Conservation (phyloP, 2,888 invertebrate genomes). For the Ennomos erosarius region DNA sequence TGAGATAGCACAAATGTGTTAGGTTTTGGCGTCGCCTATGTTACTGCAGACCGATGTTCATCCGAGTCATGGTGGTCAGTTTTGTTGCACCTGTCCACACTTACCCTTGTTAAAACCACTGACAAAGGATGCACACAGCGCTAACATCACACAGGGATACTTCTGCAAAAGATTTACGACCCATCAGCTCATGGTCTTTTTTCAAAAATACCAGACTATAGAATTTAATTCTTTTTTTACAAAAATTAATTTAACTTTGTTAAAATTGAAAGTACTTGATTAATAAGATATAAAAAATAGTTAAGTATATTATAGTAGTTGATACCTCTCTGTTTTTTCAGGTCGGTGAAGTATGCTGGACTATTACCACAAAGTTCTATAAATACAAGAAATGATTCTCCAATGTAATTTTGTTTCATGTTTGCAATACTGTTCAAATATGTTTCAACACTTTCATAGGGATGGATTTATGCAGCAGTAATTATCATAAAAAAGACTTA, state of each 20-base stretch:
- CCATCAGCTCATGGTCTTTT: conserved; percentile 86
- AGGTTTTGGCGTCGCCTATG: conserved; percentile 67
- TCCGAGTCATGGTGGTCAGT: conserved; percentile 68
- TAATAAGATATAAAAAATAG: conserved; percentile 64
- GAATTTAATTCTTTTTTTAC: conserved; percentile 37
- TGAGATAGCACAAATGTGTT: conserved; percentile 69
- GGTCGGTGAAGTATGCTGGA: conserved; percentile 86
- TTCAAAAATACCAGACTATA: conserved; percentile 60
- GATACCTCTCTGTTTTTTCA: conserved; percentile 85
- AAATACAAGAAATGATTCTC: conserved; percentile 86
- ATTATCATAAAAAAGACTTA: too few species aligned
- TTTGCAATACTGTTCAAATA: conserved; percentile 36
- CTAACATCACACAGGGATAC: conserved; percentile 88
- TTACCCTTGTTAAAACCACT: conserved; percentile 87
- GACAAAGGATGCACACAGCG: conserved; percentile 87
- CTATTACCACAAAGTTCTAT: conserved; percentile 87
- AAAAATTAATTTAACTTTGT: conserved; percentile 44
- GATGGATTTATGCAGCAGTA: background rate
- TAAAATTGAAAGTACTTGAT: conserved; percentile 40
- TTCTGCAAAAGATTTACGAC: conserved; percentile 93
- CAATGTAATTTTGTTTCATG: conserved; percentile 80
- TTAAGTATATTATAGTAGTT: conserved; percentile 79
- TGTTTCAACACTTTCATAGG: conserved; percentile 10
- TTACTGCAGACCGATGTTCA: conserved; percentile 62
- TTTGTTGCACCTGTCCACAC: conserved; percentile 84